Conservation (phyloP, 53 echinoderm and acorn worm genomes). For the Apostichopus leukothele region DNA sequence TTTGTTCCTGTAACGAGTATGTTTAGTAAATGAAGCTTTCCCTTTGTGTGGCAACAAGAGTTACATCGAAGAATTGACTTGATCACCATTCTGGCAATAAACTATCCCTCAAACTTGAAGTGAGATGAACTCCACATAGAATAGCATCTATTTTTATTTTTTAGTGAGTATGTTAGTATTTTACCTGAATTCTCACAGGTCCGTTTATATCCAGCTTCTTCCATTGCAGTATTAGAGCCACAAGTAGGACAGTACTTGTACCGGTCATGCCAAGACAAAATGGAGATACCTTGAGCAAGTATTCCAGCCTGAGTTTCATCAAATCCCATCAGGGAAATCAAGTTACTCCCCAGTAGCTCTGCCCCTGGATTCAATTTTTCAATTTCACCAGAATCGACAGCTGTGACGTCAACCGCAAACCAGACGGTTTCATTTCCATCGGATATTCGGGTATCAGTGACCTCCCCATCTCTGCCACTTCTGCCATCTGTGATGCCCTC, state of each 20-base stretch:
- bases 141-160: too few relatives aligned
- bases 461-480: neutral
- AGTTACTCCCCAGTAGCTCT: conserved; percentile 63
- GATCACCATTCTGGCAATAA: too few relatives aligned
- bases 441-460: neutral
- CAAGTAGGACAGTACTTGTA: conserved; percentile 97
- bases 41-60: too few relatives aligned
- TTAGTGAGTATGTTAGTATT: too few relatives aligned
- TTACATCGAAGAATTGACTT: too few relatives aligned
- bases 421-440: conserved; percentile 49
- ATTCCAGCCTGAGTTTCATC: conserved; percentile 76
- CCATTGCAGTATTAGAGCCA: conserved; percentile 63
- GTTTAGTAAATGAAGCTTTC: too few relatives aligned
- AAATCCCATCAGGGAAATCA: conserved; percentile 70
- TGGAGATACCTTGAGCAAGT: conserved; percentile 80
- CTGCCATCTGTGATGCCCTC: neutral
- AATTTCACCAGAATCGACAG: conserved; percentile 54
- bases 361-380: conserved; percentile 56
- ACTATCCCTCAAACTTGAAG: too few relatives aligned
- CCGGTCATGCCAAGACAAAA: conserved; percentile 87
- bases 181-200: conserved; percentile 63
- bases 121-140: too few relatives aligned
- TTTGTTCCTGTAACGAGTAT: too few relatives aligned
- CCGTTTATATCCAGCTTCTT: conserved; percentile 91
- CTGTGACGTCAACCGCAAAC: conserved; percentile 83